These are phyloP conservation scores for Acanthis flammea DNA, from an alignment of 2,797 vertebrate species.

Conservation along the genomic window DNA sequence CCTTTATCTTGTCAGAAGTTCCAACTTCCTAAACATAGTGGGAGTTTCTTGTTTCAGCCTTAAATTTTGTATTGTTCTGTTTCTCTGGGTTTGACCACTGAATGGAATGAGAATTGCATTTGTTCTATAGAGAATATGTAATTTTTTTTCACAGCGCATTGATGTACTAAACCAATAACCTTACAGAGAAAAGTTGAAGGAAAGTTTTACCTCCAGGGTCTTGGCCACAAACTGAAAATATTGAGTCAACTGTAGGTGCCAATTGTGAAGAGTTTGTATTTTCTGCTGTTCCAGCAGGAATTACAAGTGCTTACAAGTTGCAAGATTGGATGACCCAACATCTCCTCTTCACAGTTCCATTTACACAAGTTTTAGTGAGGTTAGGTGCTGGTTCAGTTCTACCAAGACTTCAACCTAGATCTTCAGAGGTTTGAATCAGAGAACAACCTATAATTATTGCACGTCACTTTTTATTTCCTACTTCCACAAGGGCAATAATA, in stretches of 20 bases:
- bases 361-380: neutral
- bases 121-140: neutral
- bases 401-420: neutral
- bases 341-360: neutral
- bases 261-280: neutral
- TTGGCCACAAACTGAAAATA: neutral
- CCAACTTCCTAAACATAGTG: neutral
- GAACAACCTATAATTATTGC: neutral
- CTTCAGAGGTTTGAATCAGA: neutral
- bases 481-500: neutral
- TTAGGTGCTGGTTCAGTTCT: neutral
- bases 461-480: neutral
- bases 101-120: neutral
- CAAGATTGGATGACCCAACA: neutral
- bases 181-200: neutral
- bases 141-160: neutral
- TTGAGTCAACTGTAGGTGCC: neutral
- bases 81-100: neutral
- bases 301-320: neutral
- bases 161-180: neutral
- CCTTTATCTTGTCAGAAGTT: neutral
- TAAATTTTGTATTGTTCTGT: neutral
- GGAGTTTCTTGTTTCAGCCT: neutral
- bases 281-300: neutral
- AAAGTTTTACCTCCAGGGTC: neutral